phyloP scores from a whole-genome alignment of 2,113 vertebrate genomes.

The Otis tarda region DNA sequence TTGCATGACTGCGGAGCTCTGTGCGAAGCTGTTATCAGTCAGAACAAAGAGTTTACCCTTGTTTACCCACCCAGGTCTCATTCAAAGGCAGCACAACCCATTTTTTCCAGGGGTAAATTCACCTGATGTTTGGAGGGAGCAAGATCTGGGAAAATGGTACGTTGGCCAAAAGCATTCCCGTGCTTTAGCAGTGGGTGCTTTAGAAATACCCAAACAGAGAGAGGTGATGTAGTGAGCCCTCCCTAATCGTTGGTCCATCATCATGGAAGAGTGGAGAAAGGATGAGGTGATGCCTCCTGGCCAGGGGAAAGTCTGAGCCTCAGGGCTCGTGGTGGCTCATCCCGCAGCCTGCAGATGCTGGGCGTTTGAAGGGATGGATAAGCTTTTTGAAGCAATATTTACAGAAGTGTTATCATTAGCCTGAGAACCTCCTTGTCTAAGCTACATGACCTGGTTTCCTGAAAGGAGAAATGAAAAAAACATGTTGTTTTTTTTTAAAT shows the following conservation, averaged over 20 bases:
- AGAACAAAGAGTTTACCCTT: neutral
- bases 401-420: constrained; percentile 22
- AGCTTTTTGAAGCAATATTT: constrained; percentile 16
- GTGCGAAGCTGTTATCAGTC: neutral
- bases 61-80: neutral
- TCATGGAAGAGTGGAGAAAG: neutral
- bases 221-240: neutral
- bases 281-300: neutral
- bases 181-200: neutral
- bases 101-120: neutral
- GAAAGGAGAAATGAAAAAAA: constrained; percentile 69
- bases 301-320: fast-evolving
- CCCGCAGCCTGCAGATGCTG: neutral
- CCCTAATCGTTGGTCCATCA: fast-evolving
- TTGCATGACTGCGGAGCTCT: neutral
- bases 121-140: neutral
- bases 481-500: constrained; percentile 76
- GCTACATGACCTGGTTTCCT: constrained; percentile 69
- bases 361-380: neutral
- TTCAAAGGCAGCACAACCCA: neutral
- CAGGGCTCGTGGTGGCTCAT: fast-evolving
- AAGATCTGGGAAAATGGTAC: neutral
- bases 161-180: fast-evolving
- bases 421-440: constrained; percentile 24
- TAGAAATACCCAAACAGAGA: neutral